Conservation (phyloP, 2,797 vertebrate species). For the Muraenolepis orangiensis region DNA sequence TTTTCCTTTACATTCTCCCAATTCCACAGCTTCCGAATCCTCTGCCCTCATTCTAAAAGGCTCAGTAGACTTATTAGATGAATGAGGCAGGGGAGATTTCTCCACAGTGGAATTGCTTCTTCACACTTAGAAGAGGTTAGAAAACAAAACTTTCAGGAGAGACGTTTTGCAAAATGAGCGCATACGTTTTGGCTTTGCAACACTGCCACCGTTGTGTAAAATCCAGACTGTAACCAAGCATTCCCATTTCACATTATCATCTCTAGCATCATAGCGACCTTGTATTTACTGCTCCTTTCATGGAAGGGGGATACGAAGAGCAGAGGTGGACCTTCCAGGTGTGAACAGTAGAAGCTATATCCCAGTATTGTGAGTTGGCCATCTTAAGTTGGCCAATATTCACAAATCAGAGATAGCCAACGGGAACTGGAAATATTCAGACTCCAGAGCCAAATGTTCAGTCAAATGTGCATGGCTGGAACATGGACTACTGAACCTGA, state of each 20-base stretch:
- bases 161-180: neutral
- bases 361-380: too few species aligned
- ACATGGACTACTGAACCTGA: too few species aligned
- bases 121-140: neutral
- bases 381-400: too few species aligned
- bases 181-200: neutral
- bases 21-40: neutral
- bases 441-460: too few species aligned
- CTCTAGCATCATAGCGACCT: constrained; percentile 18
- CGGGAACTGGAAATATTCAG: too few species aligned
- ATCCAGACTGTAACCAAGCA: constrained; percentile 27
- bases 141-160: neutral
- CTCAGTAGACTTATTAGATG: neutral
- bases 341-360: too few species aligned
- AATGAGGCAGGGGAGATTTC: neutral
- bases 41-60: neutral
- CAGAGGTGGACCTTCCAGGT: neutral
- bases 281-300: constrained; percentile 6
- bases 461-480: too few species aligned
- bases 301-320: constrained; percentile 20
- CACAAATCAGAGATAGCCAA: too few species aligned
- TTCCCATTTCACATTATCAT: constrained; percentile 30
- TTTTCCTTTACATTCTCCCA: neutral
- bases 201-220: neutral
- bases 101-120: neutral